Evolutionary conservation across 2,888 invertebrate species (phyloP), one percentile per base, ranked within the genome.

Genomic region (Athalia circularis): DNA sequence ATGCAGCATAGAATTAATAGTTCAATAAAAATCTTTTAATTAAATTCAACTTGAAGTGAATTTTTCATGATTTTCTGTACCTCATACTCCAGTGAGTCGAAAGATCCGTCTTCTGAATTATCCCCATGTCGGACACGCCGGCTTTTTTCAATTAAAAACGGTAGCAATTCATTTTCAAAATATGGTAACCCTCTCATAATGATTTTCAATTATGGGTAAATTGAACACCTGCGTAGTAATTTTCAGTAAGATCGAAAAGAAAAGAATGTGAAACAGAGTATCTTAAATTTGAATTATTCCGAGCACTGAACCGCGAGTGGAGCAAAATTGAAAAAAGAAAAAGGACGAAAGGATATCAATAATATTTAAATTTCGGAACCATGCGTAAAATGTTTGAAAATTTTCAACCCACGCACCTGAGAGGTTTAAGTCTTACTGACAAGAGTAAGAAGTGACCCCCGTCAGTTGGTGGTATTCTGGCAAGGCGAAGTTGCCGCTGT

Each of bases 31-130:
- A 48, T 65, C 48, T n/a, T 13, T 3, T 3, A 52, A 52, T 52
- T 0, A 29, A 68, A 11, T 8, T 9, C 13, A 29, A 59, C 29
- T 52, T 29, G 52, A 43, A 6, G 47, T 52, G 0, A 8, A 29
- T 43, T 13, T 29, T 48, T 15, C 47, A 61, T 59, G 13, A 61
- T 48, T 65, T 57, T 29, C 29, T 77, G 79, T 82, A 86, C 85
- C 84, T 83, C 79, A 79, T 81, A 75, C 11, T 85, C 83, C 65
- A 85, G 81, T 48, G 82, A 83, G 79, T 85, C 84, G 48, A 79
- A 15, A 77, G 75, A 67, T 45, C 52, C 80, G 29, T 79, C 81
- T 9, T 68, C 15, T 6, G 78, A 74, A 59, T 67, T 80, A 29
- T 79, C 80, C 29, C 29, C 29, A 29, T 29, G 29, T 29, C 29